Evolutionary conservation across 2,797 vertebrate genomes (phyloP), one percentile per base, ranked within the genome.

Genomic region (Neosilurus mollespiculum): DNA sequence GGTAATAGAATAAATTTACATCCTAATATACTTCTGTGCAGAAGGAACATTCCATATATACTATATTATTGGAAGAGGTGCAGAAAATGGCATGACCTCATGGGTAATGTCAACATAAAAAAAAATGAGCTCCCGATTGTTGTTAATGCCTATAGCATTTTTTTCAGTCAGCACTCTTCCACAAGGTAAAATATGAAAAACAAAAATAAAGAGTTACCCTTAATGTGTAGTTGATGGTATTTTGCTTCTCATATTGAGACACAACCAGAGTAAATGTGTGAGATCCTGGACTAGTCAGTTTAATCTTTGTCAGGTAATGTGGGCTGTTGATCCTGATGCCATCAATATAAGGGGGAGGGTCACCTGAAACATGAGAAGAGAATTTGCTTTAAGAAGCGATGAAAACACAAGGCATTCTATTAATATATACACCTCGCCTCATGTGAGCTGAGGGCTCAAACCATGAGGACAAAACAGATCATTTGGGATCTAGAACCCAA

Each of bases 181-280:
- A 51, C 9, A 78, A 18, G 22, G 22, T 75, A 49, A 62, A 71
- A 69, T 56, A 66, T 34, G 37, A 64, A 37, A 9, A 0, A 6
- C 2, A 18, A 12, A 58, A 18, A 59, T 10, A 0, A 2, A 18
- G 9, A 89, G 94, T 86, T 92, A 99, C 98, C 95, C 98, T 93
- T 81, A 99, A 90, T 0, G 98, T 99, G 92, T 99, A 99, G 91
- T 98, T 97, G 91, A 99, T 99, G 75, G 98, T 99, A 92, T 99
- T 99, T 91, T 99, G 98, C 75, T 99, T 99, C 91, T 99, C 98
- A n/a, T 99, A 99, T 89, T 99, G 98, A 80, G 98, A 99, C 26
- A 99, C 97, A 91, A 99, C 98, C 85, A 99, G 91, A 0, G 98
- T 99, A 90, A 99, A 99, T 0, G 95, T 97, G 88, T 98, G 96